These are phyloP conservation scores for Notothenia rossii DNA, from an alignment of 2,113 vertebrate genomes.

Conservation along the genomic window DNA sequence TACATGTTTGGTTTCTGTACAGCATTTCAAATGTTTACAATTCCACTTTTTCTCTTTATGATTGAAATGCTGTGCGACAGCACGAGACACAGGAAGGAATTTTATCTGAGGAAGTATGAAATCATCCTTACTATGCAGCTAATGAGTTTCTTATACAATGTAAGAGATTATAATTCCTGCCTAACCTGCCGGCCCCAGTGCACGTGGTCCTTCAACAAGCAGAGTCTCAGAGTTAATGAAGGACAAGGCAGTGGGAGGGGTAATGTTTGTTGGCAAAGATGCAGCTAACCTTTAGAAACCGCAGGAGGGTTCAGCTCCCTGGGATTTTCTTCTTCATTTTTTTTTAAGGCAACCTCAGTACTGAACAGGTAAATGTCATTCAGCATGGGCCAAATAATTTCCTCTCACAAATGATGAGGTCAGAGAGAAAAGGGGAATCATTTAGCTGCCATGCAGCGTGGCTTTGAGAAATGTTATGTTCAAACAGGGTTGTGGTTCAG, in stretches of 20 bases:
- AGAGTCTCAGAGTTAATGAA: slow-evolving; percentile 49
- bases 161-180: slow-evolving; percentile 21
- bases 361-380: slow-evolving; percentile 78
- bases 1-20: slow-evolving; percentile 1
- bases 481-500: slow-evolving; percentile 40
- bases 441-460: slow-evolving; percentile 52
- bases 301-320: slow-evolving; percentile 64
- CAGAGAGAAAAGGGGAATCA: slow-evolving; percentile 52
- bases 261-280: slow-evolving; percentile 34
- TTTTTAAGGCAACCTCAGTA: slow-evolving; percentile 47
- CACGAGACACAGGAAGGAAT: not conserved
- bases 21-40: slow-evolving; percentile 4
- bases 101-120: slow-evolving; percentile 30
- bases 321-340: slow-evolving; percentile 30
- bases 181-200: slow-evolving; percentile 20
- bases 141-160: slow-evolving; percentile 28
- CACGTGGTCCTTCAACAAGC: slow-evolving; percentile 12
- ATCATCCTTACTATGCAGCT: slow-evolving; percentile 13
- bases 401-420: slow-evolving; percentile 69
- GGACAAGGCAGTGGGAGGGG: slow-evolving; percentile 31
- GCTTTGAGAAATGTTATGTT: slow-evolving; percentile 75
- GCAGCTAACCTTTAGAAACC: slow-evolving; percentile 79
- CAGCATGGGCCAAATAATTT: slow-evolving; percentile 62
- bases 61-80: slow-evolving; percentile 17
- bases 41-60: not conserved